Evolutionary conservation across 2,797 vertebrate species (phyloP).

Genomic region (Fratercula arctica): DNA sequence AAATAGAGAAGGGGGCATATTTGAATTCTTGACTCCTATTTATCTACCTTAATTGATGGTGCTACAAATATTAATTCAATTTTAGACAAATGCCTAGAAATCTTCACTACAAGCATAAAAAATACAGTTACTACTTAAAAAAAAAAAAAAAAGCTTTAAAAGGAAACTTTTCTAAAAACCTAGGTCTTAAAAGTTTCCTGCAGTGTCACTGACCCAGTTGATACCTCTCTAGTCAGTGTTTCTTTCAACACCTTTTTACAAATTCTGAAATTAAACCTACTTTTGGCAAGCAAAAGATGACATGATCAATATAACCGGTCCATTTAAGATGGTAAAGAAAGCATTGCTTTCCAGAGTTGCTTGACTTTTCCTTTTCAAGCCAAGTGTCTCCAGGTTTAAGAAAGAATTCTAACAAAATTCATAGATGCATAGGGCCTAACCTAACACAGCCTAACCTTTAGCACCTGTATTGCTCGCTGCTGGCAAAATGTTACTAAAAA

Average conservation of each 20-base stretch:
- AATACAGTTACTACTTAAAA: neutral
- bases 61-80: neutral
- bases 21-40: neutral
- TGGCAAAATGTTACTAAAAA: conserved; percentile 53
- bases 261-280: conserved; percentile 12
- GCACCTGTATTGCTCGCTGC: conserved; percentile 63
- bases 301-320: neutral
- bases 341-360: neutral
- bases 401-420: conserved; percentile 68
- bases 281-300: conserved; percentile 23
- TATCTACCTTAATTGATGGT: neutral
- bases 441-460: conserved; percentile 56
- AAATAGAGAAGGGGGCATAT: neutral
- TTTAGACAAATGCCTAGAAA: neutral
- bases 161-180: neutral
- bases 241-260: neutral
- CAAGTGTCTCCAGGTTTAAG: conserved; percentile 53
- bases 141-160: neutral
- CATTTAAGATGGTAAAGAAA: conserved; percentile 59
- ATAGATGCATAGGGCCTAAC: conserved; percentile 38
- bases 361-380: conserved; percentile 53
- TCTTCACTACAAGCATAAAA: neutral
- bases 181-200: neutral
- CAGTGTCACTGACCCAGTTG: neutral
- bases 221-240: neutral